A percentile compares a stretch with the other conserved stretches of the same genome.
Conservation (phyloP, 2,113 vertebrate genomes). For the Heterotilapia buettikoferi region DNA sequence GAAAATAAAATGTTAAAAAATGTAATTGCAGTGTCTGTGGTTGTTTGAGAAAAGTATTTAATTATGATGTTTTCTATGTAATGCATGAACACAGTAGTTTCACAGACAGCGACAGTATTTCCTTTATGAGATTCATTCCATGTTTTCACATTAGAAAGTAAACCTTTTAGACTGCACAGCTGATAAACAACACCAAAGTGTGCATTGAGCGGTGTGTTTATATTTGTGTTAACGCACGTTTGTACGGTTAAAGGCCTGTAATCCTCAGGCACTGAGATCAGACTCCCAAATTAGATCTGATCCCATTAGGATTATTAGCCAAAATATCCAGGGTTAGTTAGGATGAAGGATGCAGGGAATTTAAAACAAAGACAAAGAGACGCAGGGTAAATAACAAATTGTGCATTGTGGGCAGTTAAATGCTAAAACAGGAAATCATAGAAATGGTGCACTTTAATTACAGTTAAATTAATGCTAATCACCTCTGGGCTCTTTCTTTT, state of each 20-base stretch:
- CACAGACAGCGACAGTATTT: background rate
- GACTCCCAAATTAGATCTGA: constrained; percentile 60
- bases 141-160: background rate
- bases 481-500: rapidly evolving
- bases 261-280: constrained; percentile 48
- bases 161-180: background rate
- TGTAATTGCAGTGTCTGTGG: background rate
- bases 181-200: background rate
- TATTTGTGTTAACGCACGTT: background rate
- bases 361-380: background rate
- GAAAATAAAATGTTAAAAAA: background rate
- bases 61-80: background rate
- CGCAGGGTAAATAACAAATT: background rate
- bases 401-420: background rate
- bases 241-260: constrained; percentile 28
- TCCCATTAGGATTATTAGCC: constrained; percentile 63
- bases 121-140: background rate
- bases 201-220: background rate
- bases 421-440: background rate
- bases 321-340: constrained; percentile 14
- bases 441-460: background rate
- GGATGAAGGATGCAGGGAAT: background rate
- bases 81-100: background rate
- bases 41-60: background rate
- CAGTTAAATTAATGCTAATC: background rate